phyloP scores from a whole-genome alignment of 2,797 vertebrate species.

The Malurus leucopterus region DNA sequence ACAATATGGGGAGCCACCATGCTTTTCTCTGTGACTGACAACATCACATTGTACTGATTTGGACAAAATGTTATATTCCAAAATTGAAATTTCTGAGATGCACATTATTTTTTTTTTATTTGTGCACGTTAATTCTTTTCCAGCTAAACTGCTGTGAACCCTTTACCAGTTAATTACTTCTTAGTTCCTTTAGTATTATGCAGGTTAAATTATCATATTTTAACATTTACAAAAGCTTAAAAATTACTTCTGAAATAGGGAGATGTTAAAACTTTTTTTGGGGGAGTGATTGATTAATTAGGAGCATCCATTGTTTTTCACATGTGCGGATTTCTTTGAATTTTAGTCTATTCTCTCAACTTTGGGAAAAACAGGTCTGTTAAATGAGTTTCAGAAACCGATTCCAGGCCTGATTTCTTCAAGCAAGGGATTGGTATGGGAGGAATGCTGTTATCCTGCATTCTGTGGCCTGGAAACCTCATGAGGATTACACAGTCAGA shows the following conservation, averaged over 20 bases:
- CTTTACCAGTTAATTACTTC: not conserved
- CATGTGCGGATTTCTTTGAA: conserved; percentile 5
- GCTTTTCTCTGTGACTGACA: not conserved
- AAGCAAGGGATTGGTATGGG: conserved; percentile 70
- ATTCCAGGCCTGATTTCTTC: conserved; percentile 56
- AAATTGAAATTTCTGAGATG: not conserved
- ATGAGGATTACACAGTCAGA: conserved; percentile 48
- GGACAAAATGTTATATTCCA: not conserved
- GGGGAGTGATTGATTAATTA: conserved; percentile 1
- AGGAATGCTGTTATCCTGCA: conserved; percentile 72
- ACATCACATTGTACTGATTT: not conserved
- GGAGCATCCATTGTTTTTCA: conserved; percentile 1
- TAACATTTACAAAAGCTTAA: not conserved
- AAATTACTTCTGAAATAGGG: not conserved
- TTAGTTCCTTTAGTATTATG: not conserved
- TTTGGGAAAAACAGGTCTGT: conserved; percentile 50
- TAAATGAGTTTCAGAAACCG: conserved; percentile 50
- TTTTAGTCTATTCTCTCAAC: conserved; percentile 4
- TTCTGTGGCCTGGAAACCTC: conserved; percentile 59
- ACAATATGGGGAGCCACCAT: fast-evolving
- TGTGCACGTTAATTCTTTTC: not conserved
- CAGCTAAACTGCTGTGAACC: not conserved
- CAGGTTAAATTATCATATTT: not conserved
- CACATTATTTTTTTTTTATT: not conserved
- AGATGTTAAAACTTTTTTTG: not conserved